These are phyloP conservation scores for Sebastes goodei DNA, from an alignment of 2,797 vertebrate species.

Conservation along the genomic window DNA sequence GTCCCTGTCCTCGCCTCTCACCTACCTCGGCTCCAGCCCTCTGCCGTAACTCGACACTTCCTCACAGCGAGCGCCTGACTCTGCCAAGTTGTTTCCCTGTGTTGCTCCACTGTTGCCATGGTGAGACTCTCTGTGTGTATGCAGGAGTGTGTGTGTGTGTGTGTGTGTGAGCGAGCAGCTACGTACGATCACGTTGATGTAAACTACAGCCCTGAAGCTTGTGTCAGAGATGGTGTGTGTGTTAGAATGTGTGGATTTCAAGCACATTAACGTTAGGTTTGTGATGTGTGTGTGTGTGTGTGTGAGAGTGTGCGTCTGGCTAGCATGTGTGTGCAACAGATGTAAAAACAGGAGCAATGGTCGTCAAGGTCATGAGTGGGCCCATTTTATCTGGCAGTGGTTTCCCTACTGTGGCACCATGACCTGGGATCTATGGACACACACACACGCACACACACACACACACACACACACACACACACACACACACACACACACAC, in stretches of 20 bases:
- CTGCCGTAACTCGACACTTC: constrained; percentile 83
- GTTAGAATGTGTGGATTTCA: constrained; percentile 39
- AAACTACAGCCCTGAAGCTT: constrained; percentile 58
- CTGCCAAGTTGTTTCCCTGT: constrained; percentile 91
- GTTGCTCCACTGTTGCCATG: constrained; percentile 93
- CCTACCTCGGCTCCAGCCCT: constrained; percentile 64
- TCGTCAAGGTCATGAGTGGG: constrained; percentile 79
- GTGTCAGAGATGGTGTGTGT: constrained; percentile 39
- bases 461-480: constrained; percentile 20
- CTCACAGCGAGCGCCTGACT: constrained; percentile 81
- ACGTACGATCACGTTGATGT: constrained; percentile 55
- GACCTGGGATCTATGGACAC: constrained; percentile 47
- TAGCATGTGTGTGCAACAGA: constrained; percentile 51
- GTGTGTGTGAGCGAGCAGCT: constrained; percentile 31
- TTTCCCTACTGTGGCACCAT: constrained; percentile 62
- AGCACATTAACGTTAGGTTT: constrained; percentile 24
- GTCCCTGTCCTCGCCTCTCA: constrained; percentile 58
- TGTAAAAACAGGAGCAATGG: constrained; percentile 66
- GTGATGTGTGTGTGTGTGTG: not conserved
- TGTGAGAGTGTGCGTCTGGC: not conserved
- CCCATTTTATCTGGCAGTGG: constrained; percentile 62
- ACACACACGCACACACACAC: constrained; percentile 38
- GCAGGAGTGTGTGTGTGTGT: constrained; percentile 55
- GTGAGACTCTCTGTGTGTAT: constrained; percentile 85
- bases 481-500: constrained; percentile 23